phyloP scores from a whole-genome alignment of 2,113 vertebrate species.

The Papio anubis region DNA sequence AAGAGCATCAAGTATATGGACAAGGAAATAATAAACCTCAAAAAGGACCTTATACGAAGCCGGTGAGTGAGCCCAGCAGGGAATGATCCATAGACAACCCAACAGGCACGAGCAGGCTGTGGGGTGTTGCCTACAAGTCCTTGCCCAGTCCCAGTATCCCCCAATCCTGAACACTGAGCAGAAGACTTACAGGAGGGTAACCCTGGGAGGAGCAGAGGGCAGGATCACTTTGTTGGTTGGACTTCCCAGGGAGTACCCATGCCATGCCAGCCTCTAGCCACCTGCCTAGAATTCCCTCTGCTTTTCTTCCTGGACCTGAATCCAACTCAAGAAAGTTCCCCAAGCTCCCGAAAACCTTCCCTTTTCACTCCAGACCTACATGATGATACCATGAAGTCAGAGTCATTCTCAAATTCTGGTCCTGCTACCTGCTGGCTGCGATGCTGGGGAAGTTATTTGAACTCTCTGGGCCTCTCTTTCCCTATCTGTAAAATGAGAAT shows the following conservation, averaged over 20 bases:
- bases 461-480: not conserved
- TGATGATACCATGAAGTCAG: not conserved
- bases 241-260: not conserved
- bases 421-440: not conserved
- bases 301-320: not conserved
- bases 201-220: not conserved
- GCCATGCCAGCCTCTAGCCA: too few species aligned
- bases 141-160: not conserved
- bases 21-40: slow-evolving; percentile 75
- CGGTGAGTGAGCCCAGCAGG: slow-evolving; percentile 78
- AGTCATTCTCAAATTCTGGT: not conserved
- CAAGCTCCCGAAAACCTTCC: not conserved
- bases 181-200: not conserved
- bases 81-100: rapidly evolving
- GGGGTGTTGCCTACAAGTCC: rapidly evolving
- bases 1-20: slow-evolving; percentile 61
- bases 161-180: not conserved
- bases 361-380: not conserved
- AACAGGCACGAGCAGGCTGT: rapidly evolving
- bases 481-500: not conserved
- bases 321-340: not conserved
- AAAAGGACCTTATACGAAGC: slow-evolving; percentile 78
- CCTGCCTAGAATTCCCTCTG: not conserved
- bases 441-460: not conserved
- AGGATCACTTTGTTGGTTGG: not conserved